phyloP scores from a whole-genome alignment of 1,140 invertebrate species.

The Proales similis region DNA sequence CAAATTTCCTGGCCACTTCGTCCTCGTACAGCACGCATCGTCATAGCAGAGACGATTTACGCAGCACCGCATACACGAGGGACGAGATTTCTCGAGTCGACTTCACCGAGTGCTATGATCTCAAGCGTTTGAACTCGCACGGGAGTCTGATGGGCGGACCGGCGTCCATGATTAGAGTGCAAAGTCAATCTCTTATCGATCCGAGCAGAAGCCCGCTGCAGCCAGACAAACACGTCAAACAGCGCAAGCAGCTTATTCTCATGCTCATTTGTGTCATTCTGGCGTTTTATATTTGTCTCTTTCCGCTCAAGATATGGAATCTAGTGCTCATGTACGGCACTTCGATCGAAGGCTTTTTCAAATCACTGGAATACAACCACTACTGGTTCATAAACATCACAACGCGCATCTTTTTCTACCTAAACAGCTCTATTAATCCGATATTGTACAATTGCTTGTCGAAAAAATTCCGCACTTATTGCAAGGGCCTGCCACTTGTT shows the following conservation, averaged over 20 bases:
- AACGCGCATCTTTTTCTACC: slow-evolving; percentile 20
- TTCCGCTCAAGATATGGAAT: slow-evolving; percentile 36
- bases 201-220: no score
- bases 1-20: slow-evolving; percentile 17
- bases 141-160: no score
- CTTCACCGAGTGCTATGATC: no score
- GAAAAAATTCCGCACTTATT: slow-evolving; percentile 7
- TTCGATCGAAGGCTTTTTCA: slow-evolving; percentile 13
- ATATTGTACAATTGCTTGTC: slow-evolving; percentile 31
- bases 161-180: background rate
- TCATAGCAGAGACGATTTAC: no score
- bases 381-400: slow-evolving; percentile 28
- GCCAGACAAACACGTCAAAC: slow-evolving; percentile 19
- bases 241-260: slow-evolving; percentile 5
- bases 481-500: slow-evolving; percentile 1
- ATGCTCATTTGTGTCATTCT: slow-evolving; percentile 12
- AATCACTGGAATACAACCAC: slow-evolving; percentile 10
- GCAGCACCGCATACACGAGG: no score
- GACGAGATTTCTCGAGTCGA: no score
- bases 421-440: slow-evolving; percentile 30
- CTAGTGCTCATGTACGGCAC: background rate
- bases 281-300: slow-evolving; percentile 21
- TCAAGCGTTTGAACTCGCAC: no score
- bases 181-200: background rate
- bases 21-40: no score